Evolutionary conservation across 1,140 invertebrate species (phyloP), one percentile per base, ranked within the genome.

Genomic region (Drosophila setifemur): DNA sequence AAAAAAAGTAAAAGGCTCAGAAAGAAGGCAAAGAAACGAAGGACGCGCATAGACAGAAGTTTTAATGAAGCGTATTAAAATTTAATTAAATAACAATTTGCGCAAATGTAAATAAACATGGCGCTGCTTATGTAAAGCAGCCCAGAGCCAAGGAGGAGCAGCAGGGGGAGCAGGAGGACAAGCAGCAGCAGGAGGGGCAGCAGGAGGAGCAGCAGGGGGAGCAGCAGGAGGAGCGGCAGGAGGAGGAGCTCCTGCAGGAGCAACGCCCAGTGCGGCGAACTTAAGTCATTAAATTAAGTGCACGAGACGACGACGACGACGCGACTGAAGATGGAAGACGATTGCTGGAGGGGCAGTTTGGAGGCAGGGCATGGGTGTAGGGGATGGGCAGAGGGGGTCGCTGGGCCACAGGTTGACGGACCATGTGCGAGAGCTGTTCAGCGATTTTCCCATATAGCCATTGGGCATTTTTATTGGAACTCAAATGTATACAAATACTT

Each of bases 1-100:
- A 43, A 40, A 18, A 11, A 23, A 48, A 35, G 28, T 31, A 45
- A 39, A 67, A 12, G 21, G 8, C 19, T 18, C 35, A 31, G 21
- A 35, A 3, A 18, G 2, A 5, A 7, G 14, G 33, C 12, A 40
- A 9, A 31, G 18, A 48, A 35, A 12, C 4, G 9, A 33, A 31
- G 68, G 14, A 48, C 18, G 47, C 45, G 44, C 26, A 19, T 33
- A 55, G 64, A 58, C 78, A 83, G 73, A 77, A 73, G 78, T 77
- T 73, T 70, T 83, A 83, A 83, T 85, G 70, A 83, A 83, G 79
- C 79, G 79, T 85, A 85, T 83, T 83, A 83, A 78, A 83, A 85
- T 83, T 85, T 74, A 85, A 83, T 83, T 83, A 85, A 85, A 83
- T 83, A 83, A 83, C 79, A 83, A 83, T 83, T 83, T 83, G 79